phyloP scores from a whole-genome alignment of 1,140 invertebrate species.

The Drosophila pachea region DNA sequence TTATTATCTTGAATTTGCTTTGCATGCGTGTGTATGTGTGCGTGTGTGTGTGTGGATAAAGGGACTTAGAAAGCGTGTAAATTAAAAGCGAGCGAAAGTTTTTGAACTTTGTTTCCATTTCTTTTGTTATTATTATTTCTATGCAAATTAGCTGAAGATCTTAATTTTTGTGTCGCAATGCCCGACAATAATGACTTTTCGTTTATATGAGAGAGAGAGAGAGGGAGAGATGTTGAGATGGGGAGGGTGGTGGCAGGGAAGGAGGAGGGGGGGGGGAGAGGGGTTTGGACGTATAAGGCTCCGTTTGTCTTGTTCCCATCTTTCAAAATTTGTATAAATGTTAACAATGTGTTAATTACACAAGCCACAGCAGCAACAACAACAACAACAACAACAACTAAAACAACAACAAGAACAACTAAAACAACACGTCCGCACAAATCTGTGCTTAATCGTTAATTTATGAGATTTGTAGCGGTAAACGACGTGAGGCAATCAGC shows the following conservation, averaged over 20 bases:
- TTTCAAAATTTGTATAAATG: slow-evolving; percentile 19
- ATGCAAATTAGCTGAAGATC: slow-evolving; percentile 61
- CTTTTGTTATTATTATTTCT: slow-evolving; percentile 56
- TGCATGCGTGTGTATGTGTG: too few species aligned
- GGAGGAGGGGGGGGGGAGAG: too few species aligned
- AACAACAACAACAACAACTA: not conserved
- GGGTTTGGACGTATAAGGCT: too few species aligned
- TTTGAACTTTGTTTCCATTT: slow-evolving; percentile 22
- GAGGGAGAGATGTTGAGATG: too few species aligned
- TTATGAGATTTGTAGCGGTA: slow-evolving; percentile 74
- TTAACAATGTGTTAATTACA: slow-evolving; percentile 75
- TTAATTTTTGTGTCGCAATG: slow-evolving; percentile 50
- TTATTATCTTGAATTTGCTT: not conserved
- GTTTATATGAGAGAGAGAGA: not conserved
- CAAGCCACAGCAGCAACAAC: not conserved
- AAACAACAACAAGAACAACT: not conserved
- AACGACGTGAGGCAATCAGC: slow-evolving; percentile 64
- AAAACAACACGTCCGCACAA: slow-evolving; percentile 57
- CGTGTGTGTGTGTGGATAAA: not conserved
- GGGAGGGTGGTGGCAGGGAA: too few species aligned
- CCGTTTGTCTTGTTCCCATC: not conserved
- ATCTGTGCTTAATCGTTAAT: slow-evolving; percentile 75
- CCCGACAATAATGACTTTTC: slow-evolving; percentile 51
- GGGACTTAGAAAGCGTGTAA: slow-evolving; percentile 70
- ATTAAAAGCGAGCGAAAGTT: slow-evolving; percentile 66